phyloP scores from a whole-genome alignment of 2,797 vertebrate genomes.

The Rhinella marina region DNA sequence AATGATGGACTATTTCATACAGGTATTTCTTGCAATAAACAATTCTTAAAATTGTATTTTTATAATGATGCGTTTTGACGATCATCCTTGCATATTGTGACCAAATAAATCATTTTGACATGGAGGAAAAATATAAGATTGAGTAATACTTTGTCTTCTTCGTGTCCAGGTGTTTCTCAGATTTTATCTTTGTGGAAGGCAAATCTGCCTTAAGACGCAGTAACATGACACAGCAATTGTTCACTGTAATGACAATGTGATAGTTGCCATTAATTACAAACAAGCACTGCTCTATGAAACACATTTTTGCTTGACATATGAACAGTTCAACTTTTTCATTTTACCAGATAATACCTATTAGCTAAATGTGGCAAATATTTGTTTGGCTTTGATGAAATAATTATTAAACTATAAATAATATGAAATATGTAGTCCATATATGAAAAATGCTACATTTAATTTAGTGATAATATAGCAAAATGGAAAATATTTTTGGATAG shows the following conservation, averaged over 20 bases:
- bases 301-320: slow-evolving; percentile 35
- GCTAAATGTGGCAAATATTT: not conserved
- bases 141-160: slow-evolving; percentile 35
- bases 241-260: not conserved
- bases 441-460: not conserved
- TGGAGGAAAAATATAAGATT: slow-evolving; percentile 57
- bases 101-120: not conserved
- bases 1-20: not conserved
- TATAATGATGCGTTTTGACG: not conserved
- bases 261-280: slow-evolving; percentile 51
- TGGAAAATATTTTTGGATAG: not conserved
- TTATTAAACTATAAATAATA: not conserved
- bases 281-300: slow-evolving; percentile 33
- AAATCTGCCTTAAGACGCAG: slow-evolving; percentile 59
- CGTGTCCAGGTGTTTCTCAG: slow-evolving; percentile 47
- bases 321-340: slow-evolving; percentile 13
- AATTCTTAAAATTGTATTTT: slow-evolving; percentile 1
- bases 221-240: slow-evolving; percentile 35
- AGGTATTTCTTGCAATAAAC: not conserved
- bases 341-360: slow-evolving; percentile 12
- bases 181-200: slow-evolving; percentile 55
- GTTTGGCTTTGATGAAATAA: not conserved
- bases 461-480: not conserved
- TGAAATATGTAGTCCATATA: not conserved
- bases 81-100: slow-evolving; percentile 31